phyloP scores from a whole-genome alignment of 2,113 vertebrate species.

The Bubo blakistoni region DNA sequence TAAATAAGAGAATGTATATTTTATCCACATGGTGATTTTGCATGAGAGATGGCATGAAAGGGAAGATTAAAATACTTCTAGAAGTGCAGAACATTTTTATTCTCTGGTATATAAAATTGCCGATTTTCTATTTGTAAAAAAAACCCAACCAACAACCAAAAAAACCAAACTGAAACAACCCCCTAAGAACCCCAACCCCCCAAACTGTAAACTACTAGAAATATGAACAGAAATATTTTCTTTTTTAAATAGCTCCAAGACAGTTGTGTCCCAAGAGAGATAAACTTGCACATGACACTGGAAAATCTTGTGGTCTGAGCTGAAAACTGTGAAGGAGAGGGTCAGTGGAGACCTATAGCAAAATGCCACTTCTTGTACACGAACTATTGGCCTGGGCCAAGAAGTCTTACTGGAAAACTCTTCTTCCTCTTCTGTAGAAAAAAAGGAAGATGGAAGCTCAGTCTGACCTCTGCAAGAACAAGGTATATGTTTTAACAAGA shows the following conservation, averaged over 20 bases:
- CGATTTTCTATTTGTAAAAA: neutral
- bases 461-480: neutral
- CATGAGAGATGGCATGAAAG: neutral
- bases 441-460: neutral
- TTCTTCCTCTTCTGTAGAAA: neutral
- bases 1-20: neutral
- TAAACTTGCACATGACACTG: neutral
- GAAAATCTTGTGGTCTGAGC: neutral
- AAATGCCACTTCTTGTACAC: neutral
- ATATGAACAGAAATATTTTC: neutral
- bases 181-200: too few species aligned
- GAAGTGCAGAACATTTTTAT: neutral
- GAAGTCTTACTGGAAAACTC: neutral
- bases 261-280: neutral
- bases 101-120: neutral
- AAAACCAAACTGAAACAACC: neutral
- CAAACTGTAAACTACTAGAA: neutral
- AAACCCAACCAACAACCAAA: neutral
- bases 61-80: neutral
- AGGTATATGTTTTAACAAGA: neutral
- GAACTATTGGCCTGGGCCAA: neutral
- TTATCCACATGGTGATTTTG: neutral
- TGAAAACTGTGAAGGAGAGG: neutral
- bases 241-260: neutral
- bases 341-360: neutral